Base-by-base conservation (phyloP, 2,888 invertebrate genomes). In the Sicus ferrugineus region DNA sequence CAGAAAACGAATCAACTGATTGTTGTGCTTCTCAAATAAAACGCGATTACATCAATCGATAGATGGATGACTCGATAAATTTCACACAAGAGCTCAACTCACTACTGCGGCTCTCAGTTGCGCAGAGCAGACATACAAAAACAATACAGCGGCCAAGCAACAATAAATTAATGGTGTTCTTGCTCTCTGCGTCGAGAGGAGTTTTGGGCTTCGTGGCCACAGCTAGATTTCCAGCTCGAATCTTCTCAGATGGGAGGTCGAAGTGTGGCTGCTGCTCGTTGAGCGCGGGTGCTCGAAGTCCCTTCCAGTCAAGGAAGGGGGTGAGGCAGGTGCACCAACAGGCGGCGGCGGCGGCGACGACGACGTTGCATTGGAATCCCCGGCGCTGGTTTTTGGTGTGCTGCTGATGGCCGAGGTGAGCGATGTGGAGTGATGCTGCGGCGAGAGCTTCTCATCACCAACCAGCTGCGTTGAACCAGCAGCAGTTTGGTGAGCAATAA, bases 291-390 rank as follows among this genome's bases (percentile, higher is more conserved):
- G 84, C 84, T 91, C 91, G 80, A 91, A 91, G 86, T 91, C 92
- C 89, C 91, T 89, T 84, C 92, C 92, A 84, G 87, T 88, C 79
- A 89, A 88, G 81, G 90, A 88, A 81, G 86, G 86, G 84, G 86
- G 83, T 80, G 87, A 85, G 75, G 85, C 81, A 73, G 71, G 70
- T 59, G 48, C 54, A 64, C 31, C 64, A 50, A 30, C 56, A 38
- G 67, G 31, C 48, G 58, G 30, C 52, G 66, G 65, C 72, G 6
- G 48, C 48, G 6, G 48, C 48, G 48, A 19, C 21, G 16, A 1
- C 9, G 74, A 73, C 75, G 74, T 74, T 77, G 72, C 80, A 77
- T 73, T n/a, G n/a, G n/a, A n/a, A n/a, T n/a, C n/a, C n/a, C n/a
- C n/a, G n/a, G n/a, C n/a, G n/a, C n/a, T n/a, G n/a, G n/a, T n/a